phyloP scores from a whole-genome alignment of 2,888 invertebrate species.

The Phytoseiulus persimilis region DNA sequence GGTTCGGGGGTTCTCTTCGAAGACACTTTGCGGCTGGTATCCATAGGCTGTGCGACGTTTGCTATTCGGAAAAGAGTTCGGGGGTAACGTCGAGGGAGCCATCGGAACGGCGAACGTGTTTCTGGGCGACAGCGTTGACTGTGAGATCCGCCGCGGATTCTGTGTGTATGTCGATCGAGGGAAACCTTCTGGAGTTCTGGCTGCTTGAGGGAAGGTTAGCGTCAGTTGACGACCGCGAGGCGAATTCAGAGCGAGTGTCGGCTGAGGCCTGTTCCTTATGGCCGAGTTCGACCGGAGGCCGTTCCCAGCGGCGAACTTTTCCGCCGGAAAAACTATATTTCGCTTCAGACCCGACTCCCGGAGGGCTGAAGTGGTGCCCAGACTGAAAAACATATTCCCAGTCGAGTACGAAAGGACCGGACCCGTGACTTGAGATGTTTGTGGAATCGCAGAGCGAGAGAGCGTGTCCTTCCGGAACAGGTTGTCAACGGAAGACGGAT shows the following conservation, averaged over 20 bases:
- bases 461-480: background rate
- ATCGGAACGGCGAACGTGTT: background rate
- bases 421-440: background rate
- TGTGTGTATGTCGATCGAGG: too few relatives aligned
- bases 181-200: too few relatives aligned
- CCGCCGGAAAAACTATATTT: background rate
- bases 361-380: background rate
- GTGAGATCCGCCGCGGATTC: background rate
- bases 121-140: background rate
- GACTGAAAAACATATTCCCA: conserved; percentile 14
- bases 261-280: too few relatives aligned
- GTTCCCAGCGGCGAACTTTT: background rate
- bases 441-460: background rate
- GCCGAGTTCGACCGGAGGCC: too few relatives aligned
- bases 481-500: background rate
- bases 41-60: background rate
- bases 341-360: background rate
- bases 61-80: background rate
- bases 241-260: too few relatives aligned
- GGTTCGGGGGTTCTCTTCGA: background rate
- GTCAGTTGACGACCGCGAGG: background rate
- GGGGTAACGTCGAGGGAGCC: background rate
- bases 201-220: background rate
- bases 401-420: conserved; percentile 5
- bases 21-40: background rate